phyloP scores from a whole-genome alignment of 1,140 invertebrate genomes.

The silkworm (Bombyx mori) region DNA sequence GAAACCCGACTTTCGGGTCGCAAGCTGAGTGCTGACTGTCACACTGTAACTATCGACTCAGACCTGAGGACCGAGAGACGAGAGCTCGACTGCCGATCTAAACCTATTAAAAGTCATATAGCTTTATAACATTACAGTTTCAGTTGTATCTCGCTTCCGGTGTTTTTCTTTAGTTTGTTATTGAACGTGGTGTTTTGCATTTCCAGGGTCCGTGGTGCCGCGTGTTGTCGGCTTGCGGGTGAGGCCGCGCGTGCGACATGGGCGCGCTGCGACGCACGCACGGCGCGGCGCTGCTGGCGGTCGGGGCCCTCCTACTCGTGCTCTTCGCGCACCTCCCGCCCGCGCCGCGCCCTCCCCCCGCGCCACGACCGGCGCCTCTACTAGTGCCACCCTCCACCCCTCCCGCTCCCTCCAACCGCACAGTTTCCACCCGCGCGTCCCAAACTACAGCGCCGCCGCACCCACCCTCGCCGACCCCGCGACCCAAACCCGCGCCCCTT shows the following conservation, averaged over 20 bases:
- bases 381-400: not conserved
- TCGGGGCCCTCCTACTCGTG: conserved; percentile 37
- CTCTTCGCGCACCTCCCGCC: conserved; percentile 20
- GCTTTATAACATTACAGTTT: too few species aligned
- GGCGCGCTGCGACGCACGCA: conserved; percentile 38
- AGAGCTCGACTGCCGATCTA: too few species aligned
- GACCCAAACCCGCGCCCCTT: conserved; percentile 8
- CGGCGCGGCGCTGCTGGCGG: conserved; percentile 25
- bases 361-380: too few species aligned
- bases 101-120: too few species aligned
- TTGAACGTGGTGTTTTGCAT: not conserved
- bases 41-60: too few species aligned
- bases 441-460: not conserved
- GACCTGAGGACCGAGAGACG: too few species aligned
- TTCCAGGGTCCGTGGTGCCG: not conserved
- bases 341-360: conserved; percentile 10
- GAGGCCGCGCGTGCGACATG: conserved; percentile 12
- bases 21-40: too few species aligned
- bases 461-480: conserved; percentile 6
- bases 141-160: too few species aligned
- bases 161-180: not conserved
- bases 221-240: not conserved
- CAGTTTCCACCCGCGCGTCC: conserved; percentile 4
- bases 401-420: conserved; percentile 5
- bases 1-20: too few species aligned